Percentiles rank a stretch among this genome's conserved stretches.
phyloP scores from a whole-genome alignment of 2,113 vertebrate species.

The Lipophrys pholis region DNA sequence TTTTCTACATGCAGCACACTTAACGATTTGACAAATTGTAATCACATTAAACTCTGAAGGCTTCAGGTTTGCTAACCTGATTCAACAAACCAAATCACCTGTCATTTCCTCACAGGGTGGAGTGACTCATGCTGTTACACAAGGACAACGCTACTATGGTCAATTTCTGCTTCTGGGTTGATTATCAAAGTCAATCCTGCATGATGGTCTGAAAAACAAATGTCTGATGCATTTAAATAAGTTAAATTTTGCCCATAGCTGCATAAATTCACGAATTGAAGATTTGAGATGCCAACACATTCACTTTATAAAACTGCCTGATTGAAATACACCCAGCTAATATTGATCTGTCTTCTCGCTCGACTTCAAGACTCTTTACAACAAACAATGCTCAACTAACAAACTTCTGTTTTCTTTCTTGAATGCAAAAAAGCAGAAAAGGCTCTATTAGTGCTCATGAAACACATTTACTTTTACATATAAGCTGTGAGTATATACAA shows the following conservation, averaged over 20 bases:
- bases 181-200: neutral
- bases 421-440: neutral
- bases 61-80: neutral
- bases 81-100: neutral
- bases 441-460: neutral
- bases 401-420: neutral
- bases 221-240: neutral
- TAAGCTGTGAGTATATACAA: neutral
- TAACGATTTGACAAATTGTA: neutral
- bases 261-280: constrained; percentile 8
- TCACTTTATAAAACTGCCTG: constrained; percentile 4
- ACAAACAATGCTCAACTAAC: constrained; percentile 18
- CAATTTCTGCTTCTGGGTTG: too few species aligned
- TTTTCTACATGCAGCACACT: neutral
- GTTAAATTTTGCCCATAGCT: neutral
- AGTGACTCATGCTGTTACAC: neutral
- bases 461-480: neutral
- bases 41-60: neutral
- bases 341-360: constrained; percentile 45
- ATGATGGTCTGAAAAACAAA: neutral
- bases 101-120: neutral
- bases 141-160: neutral
- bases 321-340: constrained; percentile 29
- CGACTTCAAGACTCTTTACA: constrained; percentile 13
- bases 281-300: constrained; percentile 1